Evolutionary conservation across 2,888 invertebrate genomes (phyloP).

Genomic region (Zeuzera pyrina): DNA sequence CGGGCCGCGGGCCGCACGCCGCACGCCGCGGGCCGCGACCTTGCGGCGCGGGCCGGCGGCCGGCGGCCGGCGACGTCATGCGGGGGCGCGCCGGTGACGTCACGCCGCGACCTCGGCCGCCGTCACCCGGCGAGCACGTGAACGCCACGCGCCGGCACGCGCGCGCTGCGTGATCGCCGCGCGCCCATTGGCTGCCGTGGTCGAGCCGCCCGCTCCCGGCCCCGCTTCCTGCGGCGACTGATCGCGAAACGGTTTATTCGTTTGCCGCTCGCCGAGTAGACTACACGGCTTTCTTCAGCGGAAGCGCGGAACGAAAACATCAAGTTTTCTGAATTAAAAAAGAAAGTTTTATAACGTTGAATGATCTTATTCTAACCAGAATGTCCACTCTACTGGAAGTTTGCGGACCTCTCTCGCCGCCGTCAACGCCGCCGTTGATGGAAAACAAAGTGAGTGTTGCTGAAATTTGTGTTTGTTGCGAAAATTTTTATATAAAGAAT

Average conservation of each 20-base stretch:
- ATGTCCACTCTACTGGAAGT: conserved; percentile 63
- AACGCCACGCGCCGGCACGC: conserved; percentile 86
- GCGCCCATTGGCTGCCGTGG: conserved; percentile 74
- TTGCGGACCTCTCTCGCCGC: conserved; percentile 77
- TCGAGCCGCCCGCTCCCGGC: conserved; percentile 85
- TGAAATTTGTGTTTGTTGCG: conserved; percentile 16
- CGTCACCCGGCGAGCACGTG: conserved; percentile 89
- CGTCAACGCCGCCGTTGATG: conserved; percentile 80
- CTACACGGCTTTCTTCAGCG: conserved; percentile 53
- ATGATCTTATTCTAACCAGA: conserved; percentile 43
- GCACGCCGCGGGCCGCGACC: conserved; percentile 30
- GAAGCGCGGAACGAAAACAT: conserved; percentile 37
- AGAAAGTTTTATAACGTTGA: conserved; percentile 52
- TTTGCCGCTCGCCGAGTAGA: conserved; percentile 54
- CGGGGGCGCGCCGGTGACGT: conserved; percentile 75
- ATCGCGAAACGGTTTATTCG: conserved; percentile 64
- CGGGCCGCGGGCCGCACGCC: conserved; percentile 17
- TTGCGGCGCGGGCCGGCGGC: conserved; percentile 39
- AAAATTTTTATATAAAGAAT: conserved; percentile 1
- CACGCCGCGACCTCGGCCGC: conserved; percentile 66
- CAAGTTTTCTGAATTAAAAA: conserved; percentile 64
- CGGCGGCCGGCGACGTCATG: conserved; percentile 49
- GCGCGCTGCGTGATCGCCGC: conserved; percentile 78
- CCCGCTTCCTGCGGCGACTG: conserved; percentile 64
- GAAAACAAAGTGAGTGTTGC: conserved; percentile 66